Conservation (phyloP, 2,888 invertebrate species). For the Oligia fasciuncula region DNA sequence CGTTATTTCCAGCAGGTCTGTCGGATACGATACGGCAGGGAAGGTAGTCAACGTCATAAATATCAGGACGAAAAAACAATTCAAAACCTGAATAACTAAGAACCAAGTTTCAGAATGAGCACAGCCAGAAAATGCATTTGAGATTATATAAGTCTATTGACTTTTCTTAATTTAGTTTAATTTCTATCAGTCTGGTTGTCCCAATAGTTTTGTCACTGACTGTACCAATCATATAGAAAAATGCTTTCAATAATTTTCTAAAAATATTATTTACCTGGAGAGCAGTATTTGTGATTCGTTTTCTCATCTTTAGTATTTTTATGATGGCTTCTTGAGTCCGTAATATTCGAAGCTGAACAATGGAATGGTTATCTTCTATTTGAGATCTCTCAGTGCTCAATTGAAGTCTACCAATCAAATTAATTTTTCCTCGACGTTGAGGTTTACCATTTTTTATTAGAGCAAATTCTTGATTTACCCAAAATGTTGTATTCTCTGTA, state of each 20-base stretch:
- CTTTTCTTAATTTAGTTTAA: not conserved
- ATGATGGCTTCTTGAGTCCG: constrained; percentile 99
- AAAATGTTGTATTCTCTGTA: constrained; percentile 97
- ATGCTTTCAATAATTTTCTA: not conserved
- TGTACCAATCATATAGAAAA: not conserved
- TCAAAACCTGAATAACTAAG: constrained; percentile 1
- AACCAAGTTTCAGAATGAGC: not conserved
- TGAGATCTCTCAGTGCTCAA: constrained; percentile 98
- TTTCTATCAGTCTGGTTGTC: not conserved
- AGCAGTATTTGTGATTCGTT: constrained; percentile 97
- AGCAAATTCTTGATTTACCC: constrained; percentile 99
- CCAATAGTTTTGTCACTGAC: not conserved
- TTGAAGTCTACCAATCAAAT: constrained; percentile 98
- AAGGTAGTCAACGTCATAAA: not conserved
- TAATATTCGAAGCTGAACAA: constrained; percentile 98
- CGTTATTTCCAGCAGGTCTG: not conserved
- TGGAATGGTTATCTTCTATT: constrained; percentile 99
- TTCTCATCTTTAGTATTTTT: constrained; percentile 99
- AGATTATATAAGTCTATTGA: not conserved
- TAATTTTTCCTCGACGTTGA: constrained; percentile 98
- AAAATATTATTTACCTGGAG: constrained; percentile 91
- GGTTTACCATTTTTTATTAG: constrained; percentile 98
- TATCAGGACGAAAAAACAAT: not conserved
- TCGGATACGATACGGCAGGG: not conserved
- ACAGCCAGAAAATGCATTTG: not conserved